Conservation (phyloP, 1,140 invertebrate genomes). For the Scylla paramamosain region DNA sequence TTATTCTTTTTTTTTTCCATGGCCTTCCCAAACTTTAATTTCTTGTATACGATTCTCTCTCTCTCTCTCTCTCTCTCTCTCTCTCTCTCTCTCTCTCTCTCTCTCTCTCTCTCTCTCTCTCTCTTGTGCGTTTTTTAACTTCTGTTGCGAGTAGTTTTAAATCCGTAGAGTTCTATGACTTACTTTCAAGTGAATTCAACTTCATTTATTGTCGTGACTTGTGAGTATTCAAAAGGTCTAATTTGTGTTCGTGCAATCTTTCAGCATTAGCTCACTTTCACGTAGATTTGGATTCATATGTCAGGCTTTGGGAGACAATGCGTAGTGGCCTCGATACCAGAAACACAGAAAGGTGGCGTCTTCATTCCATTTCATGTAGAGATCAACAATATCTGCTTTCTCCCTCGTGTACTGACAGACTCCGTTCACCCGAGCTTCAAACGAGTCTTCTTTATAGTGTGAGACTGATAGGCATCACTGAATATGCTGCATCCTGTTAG, state of each 20-base stretch:
- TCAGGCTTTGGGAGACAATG: neutral
- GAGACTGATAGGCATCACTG: neutral
- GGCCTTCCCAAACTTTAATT: too few species aligned
- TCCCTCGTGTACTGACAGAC: neutral
- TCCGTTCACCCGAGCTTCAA: neutral
- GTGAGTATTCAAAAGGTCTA: neutral
- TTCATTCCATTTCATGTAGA: neutral
- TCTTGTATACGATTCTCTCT: too few species aligned
- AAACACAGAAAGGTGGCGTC: neutral
- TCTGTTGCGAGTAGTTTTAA: too few species aligned
- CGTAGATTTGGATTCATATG: conserved; percentile 3
- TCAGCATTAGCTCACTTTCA: conserved; percentile 22
- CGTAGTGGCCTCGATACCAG: neutral
- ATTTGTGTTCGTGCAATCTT: neutral
- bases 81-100: too few species aligned
- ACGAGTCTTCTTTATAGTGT: neutral
- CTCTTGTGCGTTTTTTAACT: too few species aligned
- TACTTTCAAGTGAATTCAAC: neutral
- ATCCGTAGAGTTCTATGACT: too few species aligned
- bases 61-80: too few species aligned
- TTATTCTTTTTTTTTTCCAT: too few species aligned
- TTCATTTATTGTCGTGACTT: conserved; percentile 7
- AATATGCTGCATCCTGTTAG: neutral
- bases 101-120: too few species aligned
- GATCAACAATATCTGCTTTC: neutral